These are phyloP conservation scores for Threskiornis aethiopicus DNA, from an alignment of 2,797 vertebrate genomes.

Conservation along the genomic window DNA sequence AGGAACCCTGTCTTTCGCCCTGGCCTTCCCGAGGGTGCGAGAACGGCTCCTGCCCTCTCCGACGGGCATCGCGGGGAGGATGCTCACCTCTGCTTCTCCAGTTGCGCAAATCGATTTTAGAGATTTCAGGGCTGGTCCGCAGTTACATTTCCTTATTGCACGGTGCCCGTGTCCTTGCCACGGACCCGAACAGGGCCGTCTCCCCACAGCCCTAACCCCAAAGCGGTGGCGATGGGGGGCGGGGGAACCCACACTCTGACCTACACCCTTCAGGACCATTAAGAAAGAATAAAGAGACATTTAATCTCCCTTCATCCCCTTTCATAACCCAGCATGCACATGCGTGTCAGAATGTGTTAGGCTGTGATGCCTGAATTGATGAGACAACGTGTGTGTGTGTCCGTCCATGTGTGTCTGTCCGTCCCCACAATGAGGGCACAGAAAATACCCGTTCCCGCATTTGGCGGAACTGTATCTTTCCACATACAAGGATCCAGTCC, in stretches of 20 bases:
- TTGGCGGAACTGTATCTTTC: background rate
- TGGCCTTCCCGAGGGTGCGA: background rate
- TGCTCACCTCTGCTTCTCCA: fast-evolving
- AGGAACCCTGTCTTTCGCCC: background rate
- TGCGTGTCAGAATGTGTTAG: background rate
- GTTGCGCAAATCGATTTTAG: background rate
- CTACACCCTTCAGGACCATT: background rate
- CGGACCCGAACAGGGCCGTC: fast-evolving
- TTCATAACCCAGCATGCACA: background rate
- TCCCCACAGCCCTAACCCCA: background rate
- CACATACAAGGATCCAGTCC: background rate
- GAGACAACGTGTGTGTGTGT: background rate
- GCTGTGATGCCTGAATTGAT: background rate
- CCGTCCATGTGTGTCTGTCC: fast-evolving
- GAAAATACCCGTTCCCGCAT: background rate
- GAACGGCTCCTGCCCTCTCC: background rate
- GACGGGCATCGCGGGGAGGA: fast-evolving
- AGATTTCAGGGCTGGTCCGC: background rate
- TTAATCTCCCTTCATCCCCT: background rate
- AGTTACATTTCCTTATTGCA: background rate
- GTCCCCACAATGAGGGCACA: background rate
- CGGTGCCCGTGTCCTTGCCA: background rate
- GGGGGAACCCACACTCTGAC: background rate
- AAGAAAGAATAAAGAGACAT: background rate
- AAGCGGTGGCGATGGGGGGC: fast-evolving